Conservation (phyloP, 2,113 vertebrate genomes). For the Greenwoodochromis staneri region DNA sequence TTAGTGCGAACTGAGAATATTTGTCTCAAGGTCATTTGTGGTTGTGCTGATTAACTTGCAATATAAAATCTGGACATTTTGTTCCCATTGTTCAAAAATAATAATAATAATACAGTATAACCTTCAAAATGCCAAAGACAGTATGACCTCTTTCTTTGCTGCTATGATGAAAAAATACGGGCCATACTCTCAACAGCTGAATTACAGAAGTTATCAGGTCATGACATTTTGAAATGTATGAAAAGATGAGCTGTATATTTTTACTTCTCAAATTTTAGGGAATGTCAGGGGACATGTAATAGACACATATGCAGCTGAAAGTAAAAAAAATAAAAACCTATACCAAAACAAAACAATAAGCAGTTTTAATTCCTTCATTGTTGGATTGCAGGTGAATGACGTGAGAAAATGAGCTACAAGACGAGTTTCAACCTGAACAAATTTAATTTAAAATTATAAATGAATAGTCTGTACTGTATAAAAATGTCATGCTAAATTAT, state of each 20-base stretch:
- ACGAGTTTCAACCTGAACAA: neutral
- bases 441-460: neutral
- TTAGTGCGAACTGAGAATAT: neutral
- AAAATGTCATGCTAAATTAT: neutral
- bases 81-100: neutral
- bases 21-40: neutral
- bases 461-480: neutral
- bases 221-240: neutral
- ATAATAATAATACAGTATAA: neutral
- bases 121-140: neutral
- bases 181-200: neutral
- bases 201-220: neutral
- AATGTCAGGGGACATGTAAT: neutral
- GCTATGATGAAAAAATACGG: rapidly evolving
- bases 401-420: neutral
- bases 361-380: neutral
- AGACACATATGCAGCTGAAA: neutral
- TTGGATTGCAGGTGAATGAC: neutral
- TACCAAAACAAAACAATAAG: neutral
- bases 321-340: neutral
- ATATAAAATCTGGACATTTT: neutral
- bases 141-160: neutral
- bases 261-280: neutral
- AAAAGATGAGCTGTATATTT: neutral
- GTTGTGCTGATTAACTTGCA: neutral